A percentile compares a stretch with the other conserved stretches of the same genome.
phyloP scores from a whole-genome alignment of 2,888 invertebrate species.

The Lasius platythorax region DNA sequence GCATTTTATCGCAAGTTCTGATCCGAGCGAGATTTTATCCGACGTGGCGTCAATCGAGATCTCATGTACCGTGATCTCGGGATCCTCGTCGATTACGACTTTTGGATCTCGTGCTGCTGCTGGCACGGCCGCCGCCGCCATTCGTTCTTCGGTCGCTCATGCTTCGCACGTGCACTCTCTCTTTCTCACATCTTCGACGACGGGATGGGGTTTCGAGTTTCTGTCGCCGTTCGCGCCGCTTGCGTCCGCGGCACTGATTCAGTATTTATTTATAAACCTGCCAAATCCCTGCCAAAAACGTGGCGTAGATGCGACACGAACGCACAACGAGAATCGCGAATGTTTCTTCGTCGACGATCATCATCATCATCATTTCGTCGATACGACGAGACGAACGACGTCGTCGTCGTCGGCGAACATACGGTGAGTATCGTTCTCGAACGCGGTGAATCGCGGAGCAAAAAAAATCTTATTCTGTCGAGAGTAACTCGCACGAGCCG shows the following conservation, averaged over 20 bases:
- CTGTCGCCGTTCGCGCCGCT: slow-evolving; percentile 40
- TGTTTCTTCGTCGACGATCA: slow-evolving; percentile 26
- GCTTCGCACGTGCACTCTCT: slow-evolving; percentile 54
- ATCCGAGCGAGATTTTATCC: neutral
- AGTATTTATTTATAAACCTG: slow-evolving; percentile 84
- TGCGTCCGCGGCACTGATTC: slow-evolving; percentile 80
- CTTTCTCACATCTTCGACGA: slow-evolving; percentile 32
- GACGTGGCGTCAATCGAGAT: neutral
- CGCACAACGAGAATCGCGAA: slow-evolving; percentile 53
- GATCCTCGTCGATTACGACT: slow-evolving; percentile 82
- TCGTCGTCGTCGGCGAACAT: neutral
- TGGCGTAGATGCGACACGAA: slow-evolving; percentile 63
- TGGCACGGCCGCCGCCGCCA: slow-evolving; percentile 75
- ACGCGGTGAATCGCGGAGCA: neutral
- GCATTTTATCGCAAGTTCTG: neutral
- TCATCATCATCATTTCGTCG: neutral
- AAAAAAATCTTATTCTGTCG: neutral
- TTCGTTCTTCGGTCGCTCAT: slow-evolving; percentile 81
- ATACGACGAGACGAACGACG: neutral
- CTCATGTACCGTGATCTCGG: slow-evolving; percentile 80
- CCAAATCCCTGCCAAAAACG: slow-evolving; percentile 80
- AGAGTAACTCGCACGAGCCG: neutral
- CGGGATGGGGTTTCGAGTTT: slow-evolving; percentile 76
- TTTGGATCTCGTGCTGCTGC: slow-evolving; percentile 81
- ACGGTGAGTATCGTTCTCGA: neutral